phyloP scores from a whole-genome alignment of 2,113 vertebrate species.

The Butorides virescens region DNA sequence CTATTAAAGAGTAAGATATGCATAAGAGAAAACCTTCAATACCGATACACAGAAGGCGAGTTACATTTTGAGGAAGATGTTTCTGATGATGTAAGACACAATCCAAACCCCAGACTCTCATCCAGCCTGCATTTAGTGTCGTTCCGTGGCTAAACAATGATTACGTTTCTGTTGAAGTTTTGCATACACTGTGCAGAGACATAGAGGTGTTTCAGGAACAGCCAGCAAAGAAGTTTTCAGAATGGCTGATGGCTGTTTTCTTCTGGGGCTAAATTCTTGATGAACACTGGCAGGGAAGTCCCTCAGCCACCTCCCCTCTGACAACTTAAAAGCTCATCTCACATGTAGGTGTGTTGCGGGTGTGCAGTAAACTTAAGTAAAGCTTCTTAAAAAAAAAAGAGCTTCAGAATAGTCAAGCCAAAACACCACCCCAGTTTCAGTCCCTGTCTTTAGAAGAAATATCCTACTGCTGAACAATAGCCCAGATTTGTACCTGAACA shows the following conservation, averaged over 20 bases:
- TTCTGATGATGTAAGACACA: neutral
- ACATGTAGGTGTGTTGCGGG: too few species aligned
- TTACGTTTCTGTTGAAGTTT: too few species aligned
- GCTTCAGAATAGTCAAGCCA: neutral
- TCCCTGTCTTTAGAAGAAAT: neutral
- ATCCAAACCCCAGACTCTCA: neutral
- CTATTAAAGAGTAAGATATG: neutral
- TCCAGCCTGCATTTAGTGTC: neutral
- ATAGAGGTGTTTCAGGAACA: neutral
- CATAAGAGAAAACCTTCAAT: neutral
- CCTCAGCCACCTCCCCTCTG: neutral
- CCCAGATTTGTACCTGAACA: neutral
- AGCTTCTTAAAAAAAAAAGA: neutral
- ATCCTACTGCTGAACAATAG: neutral
- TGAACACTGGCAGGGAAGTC: neutral
- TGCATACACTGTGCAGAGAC: neutral
- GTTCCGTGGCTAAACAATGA: neutral
- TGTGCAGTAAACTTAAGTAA: neutral
- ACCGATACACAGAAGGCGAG: fast-evolving
- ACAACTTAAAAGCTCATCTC: neutral
- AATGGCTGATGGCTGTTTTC: neutral
- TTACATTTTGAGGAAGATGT: neutral
- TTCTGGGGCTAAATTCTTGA: neutral
- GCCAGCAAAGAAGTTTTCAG: neutral
- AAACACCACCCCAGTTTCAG: neutral